These are phyloP conservation scores for Pionites leucogaster DNA, from an alignment of 2,113 vertebrate genomes.

Conservation along the genomic window DNA sequence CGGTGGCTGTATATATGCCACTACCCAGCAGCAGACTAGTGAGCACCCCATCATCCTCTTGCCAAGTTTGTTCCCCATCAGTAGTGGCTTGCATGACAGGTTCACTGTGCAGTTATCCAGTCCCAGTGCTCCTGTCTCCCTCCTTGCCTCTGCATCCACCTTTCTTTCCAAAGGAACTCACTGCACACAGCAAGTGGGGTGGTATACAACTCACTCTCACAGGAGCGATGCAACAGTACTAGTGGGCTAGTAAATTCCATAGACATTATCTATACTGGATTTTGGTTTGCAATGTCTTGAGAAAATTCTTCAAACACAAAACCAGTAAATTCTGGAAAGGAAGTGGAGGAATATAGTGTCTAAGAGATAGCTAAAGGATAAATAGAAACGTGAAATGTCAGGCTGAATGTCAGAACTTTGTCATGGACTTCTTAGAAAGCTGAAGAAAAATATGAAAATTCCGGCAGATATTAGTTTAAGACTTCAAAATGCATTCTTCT, in stretches of 20 bases:
- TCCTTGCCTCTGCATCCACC: background rate
- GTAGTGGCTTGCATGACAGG: fast-evolving
- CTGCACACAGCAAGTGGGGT: fast-evolving
- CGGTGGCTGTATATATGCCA: background rate
- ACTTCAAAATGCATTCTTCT: background rate
- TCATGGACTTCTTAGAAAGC: background rate
- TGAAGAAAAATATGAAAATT: background rate
- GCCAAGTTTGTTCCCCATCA: background rate
- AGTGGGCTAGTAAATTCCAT: fast-evolving
- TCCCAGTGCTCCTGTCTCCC: fast-evolving
- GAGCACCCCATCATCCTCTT: fast-evolving
- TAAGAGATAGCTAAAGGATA: background rate
- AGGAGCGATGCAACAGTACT: background rate
- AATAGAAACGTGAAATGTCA: background rate
- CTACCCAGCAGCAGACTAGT: background rate
- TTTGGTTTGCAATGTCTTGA: background rate
- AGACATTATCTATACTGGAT: background rate
- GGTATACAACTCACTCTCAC: background rate
- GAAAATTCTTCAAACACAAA: background rate
- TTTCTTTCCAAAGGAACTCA: background rate
- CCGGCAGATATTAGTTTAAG: background rate
- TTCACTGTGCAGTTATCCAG: background rate
- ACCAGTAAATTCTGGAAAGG: background rate
- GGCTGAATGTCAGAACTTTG: background rate
- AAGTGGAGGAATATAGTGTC: background rate